Evolutionary conservation across 2,888 invertebrate species (phyloP).

Genomic region (Eupithecia inturbata): DNA sequence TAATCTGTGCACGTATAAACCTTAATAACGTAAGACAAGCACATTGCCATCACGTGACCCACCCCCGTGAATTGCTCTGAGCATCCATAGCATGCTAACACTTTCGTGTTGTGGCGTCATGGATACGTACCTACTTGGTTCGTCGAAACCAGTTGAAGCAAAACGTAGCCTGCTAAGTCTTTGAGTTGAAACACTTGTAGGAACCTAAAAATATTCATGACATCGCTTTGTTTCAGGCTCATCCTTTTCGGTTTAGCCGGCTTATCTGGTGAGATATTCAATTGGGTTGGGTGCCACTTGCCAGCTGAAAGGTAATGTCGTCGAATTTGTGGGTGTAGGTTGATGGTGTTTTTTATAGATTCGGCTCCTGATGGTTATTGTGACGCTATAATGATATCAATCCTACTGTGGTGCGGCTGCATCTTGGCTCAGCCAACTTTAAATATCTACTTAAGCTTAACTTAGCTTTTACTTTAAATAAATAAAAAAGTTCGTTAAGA

Average conservation of each 20-base stretch:
- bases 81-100: constrained; percentile 4
- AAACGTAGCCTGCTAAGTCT: background rate
- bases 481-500: too few relatives aligned
- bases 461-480: too few relatives aligned
- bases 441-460: too few relatives aligned
- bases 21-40: background rate
- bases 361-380: too few relatives aligned
- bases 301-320: background rate
- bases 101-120: constrained; percentile 12
- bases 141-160: background rate
- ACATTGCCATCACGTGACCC: constrained; percentile 3
- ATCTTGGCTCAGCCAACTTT: too few relatives aligned
- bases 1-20: background rate
- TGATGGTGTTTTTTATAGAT: too few relatives aligned
- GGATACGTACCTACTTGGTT: background rate
- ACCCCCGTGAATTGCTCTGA: constrained; percentile 6
- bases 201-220: background rate
- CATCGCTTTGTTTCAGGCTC: constrained; percentile 35
- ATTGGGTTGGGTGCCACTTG: constrained; percentile 20
- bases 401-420: too few relatives aligned
- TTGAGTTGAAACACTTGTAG: background rate
- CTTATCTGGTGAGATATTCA: constrained; percentile 31
- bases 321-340: background rate
- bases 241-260: constrained; percentile 36
- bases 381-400: too few relatives aligned